Evolutionary conservation across 2,797 vertebrate species (phyloP).

Genomic region (Urocyon cinereoargenteus): DNA sequence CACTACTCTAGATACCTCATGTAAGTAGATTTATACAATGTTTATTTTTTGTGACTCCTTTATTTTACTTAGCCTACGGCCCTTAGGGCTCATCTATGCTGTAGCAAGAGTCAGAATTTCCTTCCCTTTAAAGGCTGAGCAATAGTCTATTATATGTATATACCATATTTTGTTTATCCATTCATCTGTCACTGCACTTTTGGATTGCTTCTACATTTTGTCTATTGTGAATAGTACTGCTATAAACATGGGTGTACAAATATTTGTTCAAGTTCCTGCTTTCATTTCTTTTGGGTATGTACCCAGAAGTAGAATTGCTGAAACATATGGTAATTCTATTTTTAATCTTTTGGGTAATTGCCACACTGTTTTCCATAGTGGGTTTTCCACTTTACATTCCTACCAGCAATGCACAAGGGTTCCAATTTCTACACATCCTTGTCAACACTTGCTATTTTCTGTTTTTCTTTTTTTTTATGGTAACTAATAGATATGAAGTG

Average conservation of each 20-base stretch:
- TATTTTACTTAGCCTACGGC: neutral
- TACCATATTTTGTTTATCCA: too few relatives aligned
- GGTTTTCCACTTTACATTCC: neutral
- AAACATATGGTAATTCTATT: neutral
- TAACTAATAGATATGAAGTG: neutral
- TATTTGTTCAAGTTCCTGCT: too few relatives aligned
- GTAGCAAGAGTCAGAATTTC: neutral
- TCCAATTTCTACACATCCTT: neutral
- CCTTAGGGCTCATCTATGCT: neutral
- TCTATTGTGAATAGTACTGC: too few relatives aligned
- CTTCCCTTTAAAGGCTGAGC: too few relatives aligned
- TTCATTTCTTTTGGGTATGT: neutral
- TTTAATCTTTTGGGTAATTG: neutral
- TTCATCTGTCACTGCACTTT: too few relatives aligned
- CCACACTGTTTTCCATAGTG: neutral
- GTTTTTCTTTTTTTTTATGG: too few relatives aligned
- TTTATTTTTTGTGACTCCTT: neutral
- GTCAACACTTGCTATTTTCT: neutral
- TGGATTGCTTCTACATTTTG: too few relatives aligned
- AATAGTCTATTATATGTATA: too few relatives aligned
- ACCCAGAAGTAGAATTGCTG: neutral
- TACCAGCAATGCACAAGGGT: neutral
- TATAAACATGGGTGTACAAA: too few relatives aligned
- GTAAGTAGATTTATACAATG: neutral
- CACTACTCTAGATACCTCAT: neutral